phyloP scores from a whole-genome alignment of 1,140 invertebrate genomes.

The Tetramorium alpestre region DNA sequence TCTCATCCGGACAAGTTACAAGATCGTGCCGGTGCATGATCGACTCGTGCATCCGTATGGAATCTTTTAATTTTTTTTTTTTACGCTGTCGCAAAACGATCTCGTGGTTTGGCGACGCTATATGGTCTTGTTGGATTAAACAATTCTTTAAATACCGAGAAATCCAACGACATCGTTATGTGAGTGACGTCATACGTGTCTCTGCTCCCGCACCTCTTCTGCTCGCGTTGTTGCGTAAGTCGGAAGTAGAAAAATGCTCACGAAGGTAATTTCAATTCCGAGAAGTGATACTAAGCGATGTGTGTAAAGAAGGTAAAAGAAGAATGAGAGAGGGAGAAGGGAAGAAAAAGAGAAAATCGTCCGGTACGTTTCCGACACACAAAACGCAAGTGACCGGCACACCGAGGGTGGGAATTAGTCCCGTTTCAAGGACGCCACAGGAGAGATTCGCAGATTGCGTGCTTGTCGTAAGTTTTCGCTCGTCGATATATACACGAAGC shows the following conservation, averaged over 20 bases:
- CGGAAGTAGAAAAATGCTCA: constrained; percentile 63
- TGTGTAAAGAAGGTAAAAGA: background rate
- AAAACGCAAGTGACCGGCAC: constrained; percentile 33
- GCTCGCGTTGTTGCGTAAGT: constrained; percentile 56
- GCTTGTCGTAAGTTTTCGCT: constrained; percentile 74
- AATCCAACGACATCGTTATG: background rate
- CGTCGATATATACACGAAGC: constrained; percentile 69
- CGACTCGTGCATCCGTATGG: background rate
- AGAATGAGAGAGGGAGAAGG: background rate
- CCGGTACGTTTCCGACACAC: constrained; percentile 32
- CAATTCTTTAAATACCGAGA: background rate
- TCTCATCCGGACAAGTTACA: constrained; percentile 66
- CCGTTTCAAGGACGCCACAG: constrained; percentile 73
- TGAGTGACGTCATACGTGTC: background rate
- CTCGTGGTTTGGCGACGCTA: background rate
- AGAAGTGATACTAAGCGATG: constrained; percentile 17
- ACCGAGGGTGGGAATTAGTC: constrained; percentile 66
- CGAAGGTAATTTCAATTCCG: constrained; percentile 63
- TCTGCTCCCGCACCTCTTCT: background rate
- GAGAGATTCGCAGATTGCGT: constrained; percentile 80
- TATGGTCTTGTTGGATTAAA: background rate
- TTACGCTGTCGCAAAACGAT: background rate
- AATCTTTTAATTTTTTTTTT: background rate
- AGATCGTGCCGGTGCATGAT: background rate
- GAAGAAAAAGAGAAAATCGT: background rate